Evolutionary conservation across 1,140 invertebrate genomes (phyloP), one percentile per base, ranked within the genome.

Genomic region (Drosophila truncata): DNA sequence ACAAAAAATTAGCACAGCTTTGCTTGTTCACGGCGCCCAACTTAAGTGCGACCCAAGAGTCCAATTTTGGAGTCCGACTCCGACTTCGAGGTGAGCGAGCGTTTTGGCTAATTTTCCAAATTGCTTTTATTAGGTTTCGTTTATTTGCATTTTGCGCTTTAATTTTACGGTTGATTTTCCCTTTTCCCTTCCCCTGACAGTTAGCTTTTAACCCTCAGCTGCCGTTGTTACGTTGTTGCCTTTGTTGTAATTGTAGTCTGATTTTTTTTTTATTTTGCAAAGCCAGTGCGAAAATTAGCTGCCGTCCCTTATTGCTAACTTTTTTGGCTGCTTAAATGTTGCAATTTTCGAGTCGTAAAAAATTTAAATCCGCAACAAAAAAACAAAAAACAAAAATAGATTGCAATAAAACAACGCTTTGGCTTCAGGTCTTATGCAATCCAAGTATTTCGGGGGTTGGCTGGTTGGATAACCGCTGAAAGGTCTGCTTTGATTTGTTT

Each of bases 81-180:
- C 49, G 46, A 37, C 63, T 50, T 49, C 60, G 61, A 62, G 58
- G 67, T 72, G 59, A 52, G 52, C 62, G 54, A 90, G 72, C 86
- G 82, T 82, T 90, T 91, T 91, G 76, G 52, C 86, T 91, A 91
- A 91, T 91, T 91, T 91, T 54, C 37, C 74, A 91, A 91, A 91
- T 91, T 91, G 87, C 83, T 91, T 91, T 91, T 91, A 91, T 91
- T 91, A 91, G 87, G 74, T 91, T 91, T 82, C 78, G 88, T 91
- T 91, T 91, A 91, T 91, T 91, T 91, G 87, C 83, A 91, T 91
- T 91, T 91, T 91, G 88, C 29, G 78, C 88, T 91, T 87, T 91
- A 91, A 91, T 91, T 87, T 91, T 91, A 87, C 70, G 78, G 52
- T 74, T 79, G 50, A 69, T 58, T 66, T 62, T 72, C 58, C 58